A percentile compares a stretch with the other conserved stretches of the same genome.
Conservation (phyloP, 1,140 invertebrate species). For the Zaprionus lachaisei region DNA sequence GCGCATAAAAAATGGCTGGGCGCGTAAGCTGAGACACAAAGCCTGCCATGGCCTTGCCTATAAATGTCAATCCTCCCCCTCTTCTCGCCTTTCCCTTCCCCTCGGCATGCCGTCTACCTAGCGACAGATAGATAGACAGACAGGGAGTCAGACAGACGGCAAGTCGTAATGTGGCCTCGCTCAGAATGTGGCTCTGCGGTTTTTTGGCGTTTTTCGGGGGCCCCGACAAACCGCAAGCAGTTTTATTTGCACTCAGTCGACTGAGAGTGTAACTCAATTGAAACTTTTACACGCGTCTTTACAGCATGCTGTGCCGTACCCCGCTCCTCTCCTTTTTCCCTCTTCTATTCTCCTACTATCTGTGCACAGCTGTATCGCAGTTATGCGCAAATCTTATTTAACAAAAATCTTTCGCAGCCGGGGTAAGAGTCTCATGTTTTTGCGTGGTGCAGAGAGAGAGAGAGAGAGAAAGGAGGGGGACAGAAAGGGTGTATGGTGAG, state of each 20-base stretch:
- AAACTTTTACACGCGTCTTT: slow-evolving; percentile 43
- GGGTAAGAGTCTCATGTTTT: slow-evolving; percentile 12
- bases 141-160: slow-evolving; percentile 4
- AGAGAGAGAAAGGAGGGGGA: neutral
- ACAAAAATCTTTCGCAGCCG: slow-evolving; percentile 29
- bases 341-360: neutral
- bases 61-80: neutral
- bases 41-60: neutral
- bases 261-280: slow-evolving; percentile 54
- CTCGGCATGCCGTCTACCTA: neutral
- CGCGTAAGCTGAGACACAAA: slow-evolving; percentile 48
- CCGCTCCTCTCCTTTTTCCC: neutral
- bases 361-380: slow-evolving; percentile 3
- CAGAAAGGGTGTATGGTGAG: neutral
- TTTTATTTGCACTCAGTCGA: slow-evolving; percentile 46
- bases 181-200: slow-evolving; percentile 15
- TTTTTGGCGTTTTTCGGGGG: slow-evolving; percentile 10
- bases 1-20: slow-evolving; percentile 49
- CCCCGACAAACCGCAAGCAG: slow-evolving; percentile 28
- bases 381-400: slow-evolving; percentile 39
- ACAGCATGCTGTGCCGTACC: slow-evolving; percentile 4
- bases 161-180: slow-evolving; percentile 23
- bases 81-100: too few relatives aligned
- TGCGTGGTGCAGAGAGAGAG: neutral
- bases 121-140: neutral